A percentile compares a stretch with the other conserved stretches of the same genome.
Evolutionary conservation across 1,140 invertebrate species (phyloP).

Genomic region (Acromyrmex heyeri): DNA sequence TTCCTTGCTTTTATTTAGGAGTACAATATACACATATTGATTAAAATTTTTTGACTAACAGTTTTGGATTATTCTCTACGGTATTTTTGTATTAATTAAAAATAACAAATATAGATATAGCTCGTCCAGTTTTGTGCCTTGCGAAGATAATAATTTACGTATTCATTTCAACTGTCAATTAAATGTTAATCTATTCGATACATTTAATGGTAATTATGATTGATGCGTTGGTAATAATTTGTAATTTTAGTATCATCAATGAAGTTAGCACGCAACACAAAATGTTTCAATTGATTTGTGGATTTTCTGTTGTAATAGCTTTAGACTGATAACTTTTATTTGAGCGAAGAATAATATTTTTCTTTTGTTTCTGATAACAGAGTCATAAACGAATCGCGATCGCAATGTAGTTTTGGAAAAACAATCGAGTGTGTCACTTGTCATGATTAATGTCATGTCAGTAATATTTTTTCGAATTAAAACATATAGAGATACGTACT

Average conservation of each 20-base stretch:
- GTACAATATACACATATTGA: neutral
- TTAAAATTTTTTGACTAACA: neutral
- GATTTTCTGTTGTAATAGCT: constrained; percentile 1
- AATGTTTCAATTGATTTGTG: neutral
- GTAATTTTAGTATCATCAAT: neutral
- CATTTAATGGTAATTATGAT: neutral
- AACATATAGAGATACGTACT: neutral
- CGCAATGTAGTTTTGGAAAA: constrained; percentile 13
- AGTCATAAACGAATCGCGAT: constrained; percentile 25
- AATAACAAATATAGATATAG: neutral
- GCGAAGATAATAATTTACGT: neutral
- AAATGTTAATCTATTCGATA: neutral
- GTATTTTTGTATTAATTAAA: constrained; percentile 5
- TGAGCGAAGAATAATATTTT: constrained; percentile 15
- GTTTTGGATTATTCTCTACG: neutral
- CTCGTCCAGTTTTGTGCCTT: neutral
- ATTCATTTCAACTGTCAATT: constrained; percentile 13
- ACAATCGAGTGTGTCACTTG: neutral
- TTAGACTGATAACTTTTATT: constrained; percentile 19
- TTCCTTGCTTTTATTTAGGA: too few species aligned
- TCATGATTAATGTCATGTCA: neutral
- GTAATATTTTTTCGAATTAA: neutral
- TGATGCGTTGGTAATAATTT: neutral
- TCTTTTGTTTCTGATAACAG: constrained; percentile 15
- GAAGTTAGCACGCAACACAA: neutral